Evolutionary conservation across 2,113 vertebrate genomes (phyloP), one percentile per base, ranked within the genome.

Genomic region (Bombycilla garrulus): DNA sequence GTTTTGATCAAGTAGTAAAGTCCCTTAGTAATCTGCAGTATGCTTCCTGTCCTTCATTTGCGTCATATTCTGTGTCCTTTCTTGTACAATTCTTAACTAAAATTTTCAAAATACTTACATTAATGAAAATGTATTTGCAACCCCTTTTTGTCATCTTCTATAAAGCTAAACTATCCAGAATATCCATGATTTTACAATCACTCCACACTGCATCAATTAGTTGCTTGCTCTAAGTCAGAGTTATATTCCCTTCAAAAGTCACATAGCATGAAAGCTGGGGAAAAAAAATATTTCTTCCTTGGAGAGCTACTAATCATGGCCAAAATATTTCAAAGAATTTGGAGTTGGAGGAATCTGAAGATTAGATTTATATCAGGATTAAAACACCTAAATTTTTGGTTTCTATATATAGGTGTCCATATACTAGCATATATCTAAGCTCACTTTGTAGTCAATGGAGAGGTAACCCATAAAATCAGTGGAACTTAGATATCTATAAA

Each of bases 21-120:
- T 26, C 42, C 8, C 7, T 45, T 80, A 60, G 4, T 44, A 93
- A 73, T 15, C 48, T 71, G 17, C 33, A 61, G 8, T 47, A 31
- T 0, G 10, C 14, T 0, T 60, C 14, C 22, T 60, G 7, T 15
- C 14, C 23, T 51, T 4, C 4, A 22, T 22, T 93, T 62, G 2
- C 77, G 8, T 65, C 26, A 61, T 58, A 50, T 56, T 90, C 28
- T 40, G 8, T 2, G 1, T 56, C 4, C 6, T 62, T 25, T 17
- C 40, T 36, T 40, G 5, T 24, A 12, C 29, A 19, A 56, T 61
- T 80, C 24, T 11, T 22, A 56, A 33, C 2, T 61, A 66, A 57
- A 84, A 69, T 51, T 76, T 56, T 16, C 11, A 62, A 67, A 90
- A 54, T 33, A 26, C 21, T 50, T 64, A 25, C 4, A 50, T 16